Conservation (phyloP, 2,113 vertebrate genomes). For the Prochilodus magdalenae region DNA sequence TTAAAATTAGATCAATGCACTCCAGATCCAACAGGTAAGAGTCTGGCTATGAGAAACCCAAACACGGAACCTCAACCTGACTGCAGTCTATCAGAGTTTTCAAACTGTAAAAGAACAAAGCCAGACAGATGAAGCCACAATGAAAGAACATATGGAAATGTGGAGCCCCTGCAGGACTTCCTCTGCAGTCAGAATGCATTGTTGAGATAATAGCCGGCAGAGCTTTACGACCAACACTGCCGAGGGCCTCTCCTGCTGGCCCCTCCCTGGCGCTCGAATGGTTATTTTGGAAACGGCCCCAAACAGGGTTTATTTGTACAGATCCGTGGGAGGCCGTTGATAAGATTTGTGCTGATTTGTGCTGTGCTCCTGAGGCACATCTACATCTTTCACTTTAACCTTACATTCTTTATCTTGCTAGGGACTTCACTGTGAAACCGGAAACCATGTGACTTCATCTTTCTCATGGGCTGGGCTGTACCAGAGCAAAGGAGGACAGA, state of each 20-base stretch:
- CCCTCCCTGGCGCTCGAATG: slow-evolving; percentile 7
- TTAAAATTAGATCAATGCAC: no score
- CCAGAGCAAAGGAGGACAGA: not conserved
- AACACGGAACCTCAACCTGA: no score
- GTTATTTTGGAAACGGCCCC: slow-evolving; percentile 45
- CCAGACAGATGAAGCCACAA: not conserved
- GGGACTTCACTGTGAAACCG: not conserved
- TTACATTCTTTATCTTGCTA: not conserved
- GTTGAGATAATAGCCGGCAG: slow-evolving; percentile 38
- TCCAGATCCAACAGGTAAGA: no score
- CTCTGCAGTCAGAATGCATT: slow-evolving; percentile 18
- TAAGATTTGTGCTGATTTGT: slow-evolving; percentile 22
- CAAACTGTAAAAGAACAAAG: not conserved
- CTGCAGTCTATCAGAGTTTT: not conserved
- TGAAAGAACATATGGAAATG: slow-evolving; percentile 27
- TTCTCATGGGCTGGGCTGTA: not conserved
- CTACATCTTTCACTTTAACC: not conserved
- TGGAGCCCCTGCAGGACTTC: slow-evolving; percentile 3
- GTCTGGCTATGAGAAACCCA: no score
- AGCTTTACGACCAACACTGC: not conserved
- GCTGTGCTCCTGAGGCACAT: not conserved
- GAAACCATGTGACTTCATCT: not conserved
- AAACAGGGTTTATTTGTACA: slow-evolving; percentile 40
- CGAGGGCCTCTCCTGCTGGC: slow-evolving; percentile 2
- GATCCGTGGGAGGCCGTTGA: not conserved